Percentiles rank a stretch among this genome's conserved stretches.
These are phyloP conservation scores for Eubasilissa regina DNA, from an alignment of 1,140 invertebrate genomes.

Conservation along the genomic window DNA sequence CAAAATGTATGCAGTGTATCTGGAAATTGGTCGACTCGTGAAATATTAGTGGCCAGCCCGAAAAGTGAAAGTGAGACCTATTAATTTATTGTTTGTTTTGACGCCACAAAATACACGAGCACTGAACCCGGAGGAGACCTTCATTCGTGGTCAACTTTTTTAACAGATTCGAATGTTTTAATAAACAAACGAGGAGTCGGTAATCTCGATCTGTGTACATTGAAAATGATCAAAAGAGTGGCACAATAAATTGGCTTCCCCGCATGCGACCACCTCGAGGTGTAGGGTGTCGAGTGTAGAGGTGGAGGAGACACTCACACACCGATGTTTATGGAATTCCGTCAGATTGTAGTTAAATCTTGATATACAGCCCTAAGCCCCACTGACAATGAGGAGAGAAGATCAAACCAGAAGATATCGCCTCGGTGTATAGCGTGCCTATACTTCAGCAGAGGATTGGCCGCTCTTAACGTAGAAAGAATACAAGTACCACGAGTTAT, in stretches of 20 bases:
- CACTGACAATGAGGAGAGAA: conserved; percentile 60
- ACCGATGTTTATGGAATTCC: conserved; percentile 57
- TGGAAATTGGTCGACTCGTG: not conserved
- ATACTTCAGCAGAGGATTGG: conserved; percentile 36
- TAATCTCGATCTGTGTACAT: conserved; percentile 26
- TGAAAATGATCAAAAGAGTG: conserved; percentile 16
- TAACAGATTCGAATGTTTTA: conserved; percentile 1
- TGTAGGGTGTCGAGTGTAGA: conserved; percentile 6
- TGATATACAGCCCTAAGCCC: conserved; percentile 60
- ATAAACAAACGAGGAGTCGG: conserved; percentile 2
- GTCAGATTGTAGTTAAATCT: conserved; percentile 61
- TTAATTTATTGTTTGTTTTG: conserved; percentile 4
- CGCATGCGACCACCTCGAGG: not conserved
- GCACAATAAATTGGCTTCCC: conserved; percentile 35
- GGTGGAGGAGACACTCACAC: conserved; percentile 13
- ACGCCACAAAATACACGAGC: not conserved
- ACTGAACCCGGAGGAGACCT: not conserved
- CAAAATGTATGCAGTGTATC: not conserved
- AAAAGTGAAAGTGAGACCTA: too few species aligned
- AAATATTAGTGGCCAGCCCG: not conserved
- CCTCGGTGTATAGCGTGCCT: conserved; percentile 38
- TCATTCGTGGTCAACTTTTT: not conserved
- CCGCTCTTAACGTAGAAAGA: conserved; percentile 42
- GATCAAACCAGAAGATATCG: conserved; percentile 59
- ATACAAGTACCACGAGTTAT: conserved; percentile 46